Evolutionary conservation across 2,888 invertebrate genomes (phyloP).

Genomic region (Phorcus lineatus): DNA sequence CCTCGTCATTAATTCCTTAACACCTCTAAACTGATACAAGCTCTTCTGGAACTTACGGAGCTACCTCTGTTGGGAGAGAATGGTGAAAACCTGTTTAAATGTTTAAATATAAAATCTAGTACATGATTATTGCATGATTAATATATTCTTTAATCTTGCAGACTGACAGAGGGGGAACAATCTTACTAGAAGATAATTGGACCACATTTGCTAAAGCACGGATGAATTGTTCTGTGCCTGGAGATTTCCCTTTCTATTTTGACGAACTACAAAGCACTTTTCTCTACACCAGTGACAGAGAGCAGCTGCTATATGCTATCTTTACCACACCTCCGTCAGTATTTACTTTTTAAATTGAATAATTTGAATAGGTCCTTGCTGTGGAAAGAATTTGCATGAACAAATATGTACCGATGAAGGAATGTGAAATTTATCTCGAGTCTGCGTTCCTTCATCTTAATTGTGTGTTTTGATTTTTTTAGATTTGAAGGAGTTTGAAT

Average conservation of each 20-base stretch:
- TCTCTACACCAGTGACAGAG: slow-evolving; percentile 70
- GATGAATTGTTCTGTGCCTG: slow-evolving; percentile 95
- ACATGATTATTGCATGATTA: too few species aligned
- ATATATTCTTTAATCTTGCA: slow-evolving; percentile 32
- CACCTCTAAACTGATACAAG: too few species aligned
- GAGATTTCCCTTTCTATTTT: slow-evolving; percentile 90
- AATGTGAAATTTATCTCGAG: neutral
- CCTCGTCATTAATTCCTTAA: too few species aligned
- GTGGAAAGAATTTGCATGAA: neutral
- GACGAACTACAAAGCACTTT: slow-evolving; percentile 88
- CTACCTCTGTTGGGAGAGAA: too few species aligned
- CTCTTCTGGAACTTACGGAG: too few species aligned
- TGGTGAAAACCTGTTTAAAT: too few species aligned
- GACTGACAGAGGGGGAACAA: slow-evolving; percentile 85
- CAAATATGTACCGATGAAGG: neutral
- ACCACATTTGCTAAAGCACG: slow-evolving; percentile 94
- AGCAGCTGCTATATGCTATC: slow-evolving; percentile 89
- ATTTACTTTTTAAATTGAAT: neutral
- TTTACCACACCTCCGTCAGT: slow-evolving; percentile 87
- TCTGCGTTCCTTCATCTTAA: too few species aligned
- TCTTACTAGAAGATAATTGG: slow-evolving; percentile 89
- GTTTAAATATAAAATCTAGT: too few species aligned
- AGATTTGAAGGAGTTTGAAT: too few species aligned
- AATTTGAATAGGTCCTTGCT: neutral
- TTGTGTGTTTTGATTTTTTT: too few species aligned